Base-by-base conservation (phyloP, 1,140 invertebrate species). In the Agrilus planipennis region DNA sequence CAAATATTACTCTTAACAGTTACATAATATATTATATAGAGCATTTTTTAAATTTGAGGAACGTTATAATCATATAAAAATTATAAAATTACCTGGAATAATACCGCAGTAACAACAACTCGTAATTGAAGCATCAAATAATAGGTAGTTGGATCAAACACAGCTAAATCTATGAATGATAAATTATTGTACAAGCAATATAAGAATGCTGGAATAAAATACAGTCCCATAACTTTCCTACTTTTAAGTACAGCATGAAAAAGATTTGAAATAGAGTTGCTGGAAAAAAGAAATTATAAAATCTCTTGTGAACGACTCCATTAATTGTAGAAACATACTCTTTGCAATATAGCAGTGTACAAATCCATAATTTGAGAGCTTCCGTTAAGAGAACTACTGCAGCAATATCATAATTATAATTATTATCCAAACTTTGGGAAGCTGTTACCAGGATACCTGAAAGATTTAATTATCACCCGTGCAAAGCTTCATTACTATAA, bases 131-230 rank as follows among this genome's bases (percentile, higher is more conserved):
- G 67, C n/a, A 95, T 65, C 17, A 95, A 66, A 62, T 86, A 93
- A 57, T 97, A 95, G 6, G 90, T 92, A 6, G 91, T 94, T 4
- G 91, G 90, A 62, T 95, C 91, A 68, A 92, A 95, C 16, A 72
- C 75, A 14, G 83, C 78, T 44, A 96, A 67, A 69, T 94, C 95
- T 15, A 87, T 72, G 67, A 93, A 97, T 9, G 89, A 77, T 49
- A 97, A 70, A 68, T 95, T 95, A 60, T 97, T 96, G 65, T 96
- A 96, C 3, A 95, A 66, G 57, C 89, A 93, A 61, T 97, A 97
- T 19, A 95, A 65, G 50, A 84, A 73, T 4, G 90, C 82, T 29
- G 91, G 91, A 39, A 95, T 75, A 66, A 92, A 84, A 57, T 97
- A 97, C 14, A 90, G 58, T n/a, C 75, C 47, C 42, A 92, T 63